These are phyloP conservation scores for Gambusia holbrooki DNA, from an alignment of 2,113 vertebrate species.

Conservation along the genomic window DNA sequence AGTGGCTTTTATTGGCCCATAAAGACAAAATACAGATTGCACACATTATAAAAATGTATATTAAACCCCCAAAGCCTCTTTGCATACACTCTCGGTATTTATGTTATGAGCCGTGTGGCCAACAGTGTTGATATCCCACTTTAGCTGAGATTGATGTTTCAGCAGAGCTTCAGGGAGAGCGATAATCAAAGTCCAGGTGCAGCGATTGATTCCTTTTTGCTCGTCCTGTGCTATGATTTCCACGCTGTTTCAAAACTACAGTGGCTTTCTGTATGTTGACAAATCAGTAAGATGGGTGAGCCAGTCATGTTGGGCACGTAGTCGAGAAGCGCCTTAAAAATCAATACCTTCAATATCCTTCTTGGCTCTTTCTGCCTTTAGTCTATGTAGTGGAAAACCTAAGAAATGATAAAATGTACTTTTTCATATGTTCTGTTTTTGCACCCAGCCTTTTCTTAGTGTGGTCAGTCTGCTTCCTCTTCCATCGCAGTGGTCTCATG, in stretches of 20 bases:
- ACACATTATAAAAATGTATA: constrained; percentile 21
- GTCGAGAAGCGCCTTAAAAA: constrained; percentile 26
- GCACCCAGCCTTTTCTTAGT: background rate
- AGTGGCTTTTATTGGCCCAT: constrained; percentile 18
- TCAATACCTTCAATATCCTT: constrained; percentile 66
- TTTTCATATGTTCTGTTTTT: constrained; percentile 34
- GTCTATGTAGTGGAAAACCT: constrained; percentile 8
- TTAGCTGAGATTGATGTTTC: constrained; percentile 42
- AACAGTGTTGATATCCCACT: constrained; percentile 29
- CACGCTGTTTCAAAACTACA: constrained; percentile 20
- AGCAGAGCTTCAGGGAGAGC: constrained; percentile 31
- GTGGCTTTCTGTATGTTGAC: constrained; percentile 40
- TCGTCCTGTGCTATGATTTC: constrained; percentile 48
- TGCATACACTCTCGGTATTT: constrained; percentile 39
- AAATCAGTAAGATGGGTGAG: constrained; percentile 16
- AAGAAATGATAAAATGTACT: constrained; percentile 30
- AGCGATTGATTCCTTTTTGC: constrained; percentile 49
- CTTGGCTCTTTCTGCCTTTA: constrained; percentile 23
- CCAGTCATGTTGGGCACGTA: constrained; percentile 24
- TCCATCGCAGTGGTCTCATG: constrained; percentile 31
- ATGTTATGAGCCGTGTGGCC: constrained; percentile 25
- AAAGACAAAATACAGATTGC: constrained; percentile 25
- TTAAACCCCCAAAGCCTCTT: background rate
- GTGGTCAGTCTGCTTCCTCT: constrained; percentile 36
- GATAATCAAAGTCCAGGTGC: constrained; percentile 51